These are phyloP conservation scores for Sebastes vulpes DNA, from an alignment of 2,797 vertebrate species.

Conservation along the genomic window DNA sequence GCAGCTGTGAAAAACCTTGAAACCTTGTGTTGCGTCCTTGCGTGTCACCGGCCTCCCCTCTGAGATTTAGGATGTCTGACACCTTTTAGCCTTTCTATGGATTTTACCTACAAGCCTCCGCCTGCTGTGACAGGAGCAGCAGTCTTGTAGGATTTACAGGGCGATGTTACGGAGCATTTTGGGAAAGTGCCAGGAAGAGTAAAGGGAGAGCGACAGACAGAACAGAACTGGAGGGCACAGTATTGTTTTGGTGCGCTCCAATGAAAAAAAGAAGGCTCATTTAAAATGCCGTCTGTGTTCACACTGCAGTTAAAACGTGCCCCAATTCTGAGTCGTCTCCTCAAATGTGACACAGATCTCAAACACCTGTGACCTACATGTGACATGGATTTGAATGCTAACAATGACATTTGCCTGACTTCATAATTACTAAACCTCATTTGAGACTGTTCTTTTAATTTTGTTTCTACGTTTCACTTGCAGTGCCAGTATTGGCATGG, in stretches of 20 bases:
- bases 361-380: slow-evolving; percentile 15
- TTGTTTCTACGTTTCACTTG: too few species aligned
- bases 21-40: slow-evolving; percentile 44
- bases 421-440: not conserved
- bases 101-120: slow-evolving; percentile 35
- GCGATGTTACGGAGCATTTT: not conserved
- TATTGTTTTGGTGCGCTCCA: not conserved
- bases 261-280: not conserved
- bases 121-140: slow-evolving; percentile 32
- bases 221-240: not conserved
- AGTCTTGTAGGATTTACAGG: slow-evolving; percentile 35
- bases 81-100: slow-evolving; percentile 61
- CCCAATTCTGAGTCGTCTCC: not conserved
- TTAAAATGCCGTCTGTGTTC: slow-evolving; percentile 18
- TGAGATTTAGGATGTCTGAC: slow-evolving; percentile 66
- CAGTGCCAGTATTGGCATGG: not conserved
- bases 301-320: not conserved
- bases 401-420: not conserved
- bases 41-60: slow-evolving; percentile 15
- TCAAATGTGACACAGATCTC: slow-evolving; percentile 15
- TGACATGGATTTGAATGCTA: not conserved
- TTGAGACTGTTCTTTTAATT: not conserved
- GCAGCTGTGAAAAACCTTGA: slow-evolving; percentile 46
- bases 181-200: slow-evolving; percentile 23
- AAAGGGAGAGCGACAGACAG: slow-evolving; percentile 12